A percentile compares a stretch with the other conserved stretches of the same genome.
Conservation (phyloP, 2,113 vertebrate species). For the Protobothrops mucrosquamatus region DNA sequence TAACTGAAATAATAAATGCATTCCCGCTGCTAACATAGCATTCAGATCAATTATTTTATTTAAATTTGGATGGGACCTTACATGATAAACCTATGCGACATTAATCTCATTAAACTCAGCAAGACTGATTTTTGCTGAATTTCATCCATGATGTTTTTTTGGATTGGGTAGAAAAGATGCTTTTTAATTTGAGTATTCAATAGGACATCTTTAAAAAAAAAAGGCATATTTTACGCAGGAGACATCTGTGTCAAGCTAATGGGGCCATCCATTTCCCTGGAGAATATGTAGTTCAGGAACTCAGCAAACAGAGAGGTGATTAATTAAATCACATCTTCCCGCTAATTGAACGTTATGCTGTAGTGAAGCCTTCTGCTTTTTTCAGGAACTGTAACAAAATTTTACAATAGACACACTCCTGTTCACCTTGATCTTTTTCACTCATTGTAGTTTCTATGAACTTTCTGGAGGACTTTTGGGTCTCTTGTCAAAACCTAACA, state of each 20-base stretch:
- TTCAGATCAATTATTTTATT: neutral
- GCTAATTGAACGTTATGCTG: neutral
- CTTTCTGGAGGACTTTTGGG: neutral
- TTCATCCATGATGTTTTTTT: neutral
- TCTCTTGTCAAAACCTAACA: neutral
- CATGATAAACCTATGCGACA: neutral
- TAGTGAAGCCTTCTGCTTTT: neutral
- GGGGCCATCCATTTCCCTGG: neutral
- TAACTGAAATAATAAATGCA: neutral
- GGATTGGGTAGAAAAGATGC: neutral
- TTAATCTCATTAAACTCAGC: neutral
- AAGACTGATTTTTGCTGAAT: neutral
- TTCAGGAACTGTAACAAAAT: conserved; percentile 18
- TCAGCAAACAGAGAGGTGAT: neutral
- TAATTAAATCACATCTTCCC: conserved; percentile 15
- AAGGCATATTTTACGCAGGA: neutral
- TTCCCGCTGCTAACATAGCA: neutral
- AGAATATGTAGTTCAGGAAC: neutral
- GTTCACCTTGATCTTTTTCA: conserved; percentile 13
- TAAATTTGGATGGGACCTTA: neutral
- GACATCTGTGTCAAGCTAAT: conserved; percentile 12
- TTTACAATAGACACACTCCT: neutral
- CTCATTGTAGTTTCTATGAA: neutral
- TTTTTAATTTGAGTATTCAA: neutral
- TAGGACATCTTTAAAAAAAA: neutral